These are phyloP conservation scores for Silurus asotus DNA, from an alignment of 2,113 vertebrate genomes.

Conservation along the genomic window DNA sequence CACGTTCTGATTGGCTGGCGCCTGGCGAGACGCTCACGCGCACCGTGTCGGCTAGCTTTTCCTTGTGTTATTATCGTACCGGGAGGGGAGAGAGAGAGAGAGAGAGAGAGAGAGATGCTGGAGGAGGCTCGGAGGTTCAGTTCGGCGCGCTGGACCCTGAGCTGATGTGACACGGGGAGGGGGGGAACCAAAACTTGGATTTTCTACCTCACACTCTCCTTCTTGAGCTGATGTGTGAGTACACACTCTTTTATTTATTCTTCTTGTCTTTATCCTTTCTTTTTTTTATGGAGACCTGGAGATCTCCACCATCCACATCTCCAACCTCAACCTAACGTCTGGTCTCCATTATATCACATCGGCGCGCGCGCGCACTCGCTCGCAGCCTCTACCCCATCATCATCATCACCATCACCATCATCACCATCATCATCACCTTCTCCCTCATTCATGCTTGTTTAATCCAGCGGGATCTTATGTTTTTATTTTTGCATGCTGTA, in stretches of 20 bases:
- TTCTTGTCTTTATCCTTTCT: background rate
- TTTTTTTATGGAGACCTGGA: background rate
- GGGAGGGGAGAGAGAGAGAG: conserved; percentile 27
- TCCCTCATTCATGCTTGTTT: background rate
- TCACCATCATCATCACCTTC: background rate
- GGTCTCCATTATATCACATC: background rate
- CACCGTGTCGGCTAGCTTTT: conserved; percentile 65
- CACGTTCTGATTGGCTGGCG: conserved; percentile 61
- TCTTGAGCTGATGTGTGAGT: conserved; percentile 70
- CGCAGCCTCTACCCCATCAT: background rate
- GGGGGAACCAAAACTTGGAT: conserved; percentile 48
- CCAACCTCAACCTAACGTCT: background rate
- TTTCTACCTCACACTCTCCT: conserved; percentile 43
- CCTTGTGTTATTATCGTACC: conserved; percentile 71
- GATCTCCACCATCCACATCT: background rate
- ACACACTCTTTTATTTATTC: conserved; percentile 16
- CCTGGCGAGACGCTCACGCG: conserved; percentile 67
- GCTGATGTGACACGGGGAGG: conserved; percentile 64
- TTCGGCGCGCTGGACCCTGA: conserved; percentile 51
- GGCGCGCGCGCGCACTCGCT: background rate
- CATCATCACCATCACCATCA: background rate
- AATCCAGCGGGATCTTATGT: too few species aligned
- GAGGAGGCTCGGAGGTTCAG: conserved; percentile 46
- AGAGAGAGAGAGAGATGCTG: conserved; percentile 56
- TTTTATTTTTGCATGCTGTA: background rate